A percentile compares a stretch with the other conserved stretches of the same genome.
Evolutionary conservation across 1,140 invertebrate species (phyloP).

Genomic region (Ridgeia piscesae): DNA sequence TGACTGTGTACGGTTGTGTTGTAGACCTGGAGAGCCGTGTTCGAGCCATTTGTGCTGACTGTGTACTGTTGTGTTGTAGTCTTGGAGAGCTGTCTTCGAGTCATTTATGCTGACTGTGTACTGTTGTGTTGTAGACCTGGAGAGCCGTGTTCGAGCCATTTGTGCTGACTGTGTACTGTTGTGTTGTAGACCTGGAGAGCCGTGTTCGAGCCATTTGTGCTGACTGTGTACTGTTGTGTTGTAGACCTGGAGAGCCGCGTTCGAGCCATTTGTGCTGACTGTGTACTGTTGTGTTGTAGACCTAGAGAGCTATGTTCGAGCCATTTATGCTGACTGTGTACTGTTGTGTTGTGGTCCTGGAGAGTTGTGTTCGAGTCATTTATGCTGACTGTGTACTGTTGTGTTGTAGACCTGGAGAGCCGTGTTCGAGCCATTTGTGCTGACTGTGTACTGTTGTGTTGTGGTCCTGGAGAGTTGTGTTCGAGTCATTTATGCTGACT

Average conservation of each 20-base stretch:
- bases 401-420: neutral
- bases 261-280: slow-evolving; percentile 9
- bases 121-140: neutral
- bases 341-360: neutral
- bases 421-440: slow-evolving; percentile 2
- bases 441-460: neutral
- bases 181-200: neutral
- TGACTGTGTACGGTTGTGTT: neutral
- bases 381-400: neutral
- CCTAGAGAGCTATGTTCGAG: neutral
- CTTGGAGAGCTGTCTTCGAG: neutral
- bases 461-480: neutral
- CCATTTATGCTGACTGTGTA: neutral
- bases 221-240: neutral
- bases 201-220: slow-evolving; percentile 2
- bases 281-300: neutral
- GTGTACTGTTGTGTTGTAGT: neutral
- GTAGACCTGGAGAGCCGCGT: neutral
- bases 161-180: neutral
- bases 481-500: neutral
- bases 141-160: neutral
- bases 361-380: neutral
- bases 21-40: neutral
- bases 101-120: neutral
- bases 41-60: slow-evolving; percentile 9